Conservation (phyloP, 2,113 vertebrate genomes). For the Cyanoderma ruficeps region DNA sequence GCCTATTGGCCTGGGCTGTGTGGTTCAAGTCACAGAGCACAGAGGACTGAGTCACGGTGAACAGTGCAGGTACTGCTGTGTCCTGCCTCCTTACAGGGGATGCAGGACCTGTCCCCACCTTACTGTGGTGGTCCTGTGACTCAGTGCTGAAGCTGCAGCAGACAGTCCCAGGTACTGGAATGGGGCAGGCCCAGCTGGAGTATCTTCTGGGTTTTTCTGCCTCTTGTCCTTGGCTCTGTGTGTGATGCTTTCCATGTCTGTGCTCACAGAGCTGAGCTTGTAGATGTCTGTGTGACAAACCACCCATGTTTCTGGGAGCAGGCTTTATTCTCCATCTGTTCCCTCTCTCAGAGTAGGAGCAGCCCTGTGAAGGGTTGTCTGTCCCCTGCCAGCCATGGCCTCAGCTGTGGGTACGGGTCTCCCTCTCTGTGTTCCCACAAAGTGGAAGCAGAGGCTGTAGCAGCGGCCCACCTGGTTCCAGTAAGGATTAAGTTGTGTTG, state of each 20-base stretch:
- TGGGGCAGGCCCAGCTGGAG: background rate
- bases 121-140: background rate
- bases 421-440: background rate
- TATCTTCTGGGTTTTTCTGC: background rate
- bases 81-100: background rate
- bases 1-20: background rate
- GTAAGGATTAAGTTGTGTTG: background rate
- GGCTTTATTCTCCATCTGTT: background rate
- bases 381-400: background rate
- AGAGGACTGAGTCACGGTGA: background rate
- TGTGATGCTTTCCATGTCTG: background rate
- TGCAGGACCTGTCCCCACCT: background rate
- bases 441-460: background rate
- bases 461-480: background rate
- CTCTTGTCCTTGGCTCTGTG: accelerated
- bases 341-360: background rate
- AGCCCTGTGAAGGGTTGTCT: background rate
- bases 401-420: background rate
- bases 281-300: background rate
- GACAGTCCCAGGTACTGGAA: background rate
- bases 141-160: background rate
- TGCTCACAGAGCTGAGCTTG: background rate
- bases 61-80: accelerated
- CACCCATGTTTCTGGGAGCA: accelerated
- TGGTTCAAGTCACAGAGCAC: background rate